phyloP scores from a whole-genome alignment of 2,113 vertebrate genomes.

The Tenrec ecaudatus region DNA sequence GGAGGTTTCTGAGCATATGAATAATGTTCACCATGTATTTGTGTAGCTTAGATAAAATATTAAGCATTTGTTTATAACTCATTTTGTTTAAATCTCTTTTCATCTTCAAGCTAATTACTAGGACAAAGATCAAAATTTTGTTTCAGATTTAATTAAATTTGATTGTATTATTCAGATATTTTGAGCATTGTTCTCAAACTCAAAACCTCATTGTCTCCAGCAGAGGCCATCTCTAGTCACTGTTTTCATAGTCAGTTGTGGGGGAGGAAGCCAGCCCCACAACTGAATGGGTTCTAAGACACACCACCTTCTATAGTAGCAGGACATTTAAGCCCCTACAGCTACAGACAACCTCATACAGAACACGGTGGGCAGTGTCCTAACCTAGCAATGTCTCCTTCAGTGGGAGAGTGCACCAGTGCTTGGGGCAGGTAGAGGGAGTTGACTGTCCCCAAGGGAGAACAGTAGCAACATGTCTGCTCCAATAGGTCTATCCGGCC shows the following conservation, averaged over 20 bases:
- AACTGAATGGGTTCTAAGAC: no score
- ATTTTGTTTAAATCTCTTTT: not conserved
- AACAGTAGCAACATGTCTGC: no score
- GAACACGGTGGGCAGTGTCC: no score
- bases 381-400: no score
- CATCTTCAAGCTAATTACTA: not conserved
- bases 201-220: not conserved
- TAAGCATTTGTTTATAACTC: not conserved
- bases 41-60: not conserved
- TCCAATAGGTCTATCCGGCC: no score
- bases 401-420: no score
- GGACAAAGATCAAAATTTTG: constrained; percentile 23
- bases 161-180: not conserved
- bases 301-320: no score
- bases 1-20: not conserved
- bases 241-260: no score
- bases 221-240: not conserved
- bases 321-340: no score
- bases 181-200: not conserved
- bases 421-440: no score
- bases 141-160: constrained; percentile 25
- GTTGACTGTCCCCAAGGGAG: no score
- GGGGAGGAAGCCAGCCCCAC: not conserved
- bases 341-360: no score
- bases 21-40: not conserved